Evolutionary conservation across 2,113 vertebrate species (phyloP), one percentile per base, ranked within the genome.

Genomic region (Grammomys surdaster): DNA sequence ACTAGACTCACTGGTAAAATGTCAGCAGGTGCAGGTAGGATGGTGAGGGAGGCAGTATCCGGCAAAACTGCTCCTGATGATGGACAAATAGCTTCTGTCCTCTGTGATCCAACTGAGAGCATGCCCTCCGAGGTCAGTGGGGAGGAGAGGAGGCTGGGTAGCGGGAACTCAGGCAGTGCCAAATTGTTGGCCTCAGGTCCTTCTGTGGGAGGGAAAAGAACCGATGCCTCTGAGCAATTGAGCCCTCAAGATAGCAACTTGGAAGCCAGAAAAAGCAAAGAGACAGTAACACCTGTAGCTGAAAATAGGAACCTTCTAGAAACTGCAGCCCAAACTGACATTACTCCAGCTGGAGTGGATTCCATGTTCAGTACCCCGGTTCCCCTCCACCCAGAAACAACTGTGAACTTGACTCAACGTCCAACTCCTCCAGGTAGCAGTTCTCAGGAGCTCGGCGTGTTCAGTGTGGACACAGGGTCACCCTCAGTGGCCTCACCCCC

Each of bases 401-500:
- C 58, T 0, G 94, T 93, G 24, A 98, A 97, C 36, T 28, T 78
- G 95, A 96, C 81, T 84, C 94, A 86, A 87, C 98, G 98, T 75
- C 94, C 97, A 33, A 13, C 24, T 0, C 73, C 94, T 36, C 80
- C 98, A 72, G 97, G 96, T 80, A 97, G 93, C 97, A 92, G 81
- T 95, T 94, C 98, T 84, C 98, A 98, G 67, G 67, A 69, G 31
- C 67, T 69, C 31, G 13, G 31, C 13, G 13, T 33, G 96, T 91
- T 97, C 92, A 95, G 85, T 77, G 97, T 94, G 92, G 98, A 97
- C 26, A 90, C 93, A 40, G 92, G 97, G 94, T 97, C 97, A 82
- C 94, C 98, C 58, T 95, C 94, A 12, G 96, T 90, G 22, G 89
- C 96, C 88, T 96, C 97, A 84, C 97, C 98, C 97, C 95, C 98